phyloP scores from a whole-genome alignment of 2,113 vertebrate genomes.

The Balaenoptera acutorostrata region DNA sequence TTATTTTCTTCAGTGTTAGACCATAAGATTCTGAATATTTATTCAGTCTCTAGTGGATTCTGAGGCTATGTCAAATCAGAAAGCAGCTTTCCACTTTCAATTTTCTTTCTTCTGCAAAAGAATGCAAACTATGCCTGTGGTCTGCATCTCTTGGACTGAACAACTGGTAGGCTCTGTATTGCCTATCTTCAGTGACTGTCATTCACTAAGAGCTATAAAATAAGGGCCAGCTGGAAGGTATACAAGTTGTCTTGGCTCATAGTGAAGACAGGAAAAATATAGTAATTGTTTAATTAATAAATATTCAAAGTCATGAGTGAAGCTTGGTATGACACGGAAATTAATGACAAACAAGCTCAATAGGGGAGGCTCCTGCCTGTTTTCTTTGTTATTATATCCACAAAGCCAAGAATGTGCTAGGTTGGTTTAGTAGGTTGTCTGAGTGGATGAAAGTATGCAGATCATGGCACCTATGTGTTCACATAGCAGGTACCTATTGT shows the following conservation, averaged over 20 bases:
- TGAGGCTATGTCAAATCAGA: background rate
- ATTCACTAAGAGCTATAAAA: background rate
- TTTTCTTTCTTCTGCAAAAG: background rate
- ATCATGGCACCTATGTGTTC: background rate
- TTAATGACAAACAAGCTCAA: background rate
- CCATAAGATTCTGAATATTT: background rate
- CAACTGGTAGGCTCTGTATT: background rate
- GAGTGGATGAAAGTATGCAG: background rate
- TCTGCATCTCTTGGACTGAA: background rate
- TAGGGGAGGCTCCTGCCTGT: background rate
- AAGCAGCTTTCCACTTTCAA: background rate
- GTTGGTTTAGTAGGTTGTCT: background rate
- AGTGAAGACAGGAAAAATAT: background rate
- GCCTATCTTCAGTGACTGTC: background rate
- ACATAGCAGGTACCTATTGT: background rate
- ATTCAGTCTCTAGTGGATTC: background rate
- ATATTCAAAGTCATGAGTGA: background rate
- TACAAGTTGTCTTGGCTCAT: background rate
- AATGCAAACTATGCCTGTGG: background rate
- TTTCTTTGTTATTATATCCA: background rate
- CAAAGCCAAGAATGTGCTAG: background rate
- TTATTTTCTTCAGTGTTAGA: constrained; percentile 10
- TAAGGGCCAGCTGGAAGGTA: background rate
- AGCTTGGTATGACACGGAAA: background rate
- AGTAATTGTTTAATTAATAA: background rate